Base-by-base conservation (phyloP, 1,140 invertebrate species). In the Tetramorium parvispinum region DNA sequence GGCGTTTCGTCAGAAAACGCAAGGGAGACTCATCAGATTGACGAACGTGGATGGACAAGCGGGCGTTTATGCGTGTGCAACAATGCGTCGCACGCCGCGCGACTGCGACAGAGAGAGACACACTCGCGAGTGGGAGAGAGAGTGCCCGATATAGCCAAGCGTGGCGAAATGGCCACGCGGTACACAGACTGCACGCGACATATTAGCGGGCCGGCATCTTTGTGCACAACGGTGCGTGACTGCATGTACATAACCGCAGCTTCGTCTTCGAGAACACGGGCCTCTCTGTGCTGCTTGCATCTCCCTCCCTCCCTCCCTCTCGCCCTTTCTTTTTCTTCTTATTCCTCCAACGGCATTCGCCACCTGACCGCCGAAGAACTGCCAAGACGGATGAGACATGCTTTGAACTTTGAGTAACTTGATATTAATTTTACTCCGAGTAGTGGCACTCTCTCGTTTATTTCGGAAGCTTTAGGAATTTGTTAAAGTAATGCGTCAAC, bases 201-300 rank as follows among this genome's bases (percentile, higher is more conserved):
- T 87, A 91, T 91, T 91, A 91, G 87, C 79, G 53, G 53, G 51
- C 51, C 70, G 71, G 73, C 81, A 70, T 91, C 88, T 91, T 81
- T 82, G 78, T 91, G 90, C 70, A 91, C 90, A 71, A 91, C 85
- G 88, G 68, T 21, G 78, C 86, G 86, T 91, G 91, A 89, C 86
- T 77, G 68, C 37, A 77, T 61, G 83, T 61, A 61, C 65, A 79
- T 40, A 70, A 86, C 63, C 88, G 83, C 70, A 71, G 78, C 66
- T 76, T 51, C 87, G 88, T 89, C 73, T 87, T 78, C 51, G 81
- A 85, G 75, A 91, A 88, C 87, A 91, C 90, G 77, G 82, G 51
- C 40, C 76, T 76, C 89, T 91, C 87, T 63, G 46, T 87, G 66
- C 68, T 73, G 66, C 66, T 21, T 46, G 53, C 40, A 18, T 18